Evolutionary conservation across 2,888 invertebrate genomes (phyloP), one percentile per base, ranked within the genome.

Genomic region (Oxyteleia sp.): DNA sequence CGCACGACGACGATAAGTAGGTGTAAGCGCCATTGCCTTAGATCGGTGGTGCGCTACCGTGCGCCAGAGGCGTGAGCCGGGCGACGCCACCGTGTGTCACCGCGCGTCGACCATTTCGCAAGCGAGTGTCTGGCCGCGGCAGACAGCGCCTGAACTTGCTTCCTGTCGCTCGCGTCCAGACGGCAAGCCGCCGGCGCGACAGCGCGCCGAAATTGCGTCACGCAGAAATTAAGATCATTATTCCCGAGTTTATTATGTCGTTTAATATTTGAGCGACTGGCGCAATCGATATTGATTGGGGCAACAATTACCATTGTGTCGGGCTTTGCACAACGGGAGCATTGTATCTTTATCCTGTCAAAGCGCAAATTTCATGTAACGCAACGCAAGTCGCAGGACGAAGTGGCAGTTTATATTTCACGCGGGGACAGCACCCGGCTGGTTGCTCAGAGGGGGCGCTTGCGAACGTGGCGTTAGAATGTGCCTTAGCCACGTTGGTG

Each of bases 11-110:
- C 59, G 69, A 71, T 64, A 82, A 82, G 82, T 76, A 76, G 82
- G 82, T 76, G 71, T 82, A 71, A 69, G 82, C 82, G 82, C 76
- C 82, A 71, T 71, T 82, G 75, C 69, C 82, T 74, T 26, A 82
- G 79, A 72, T 71, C 64, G 41, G 16, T 32, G 47, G 63, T 41
- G 69, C 57, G 82, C 75, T 75, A 75, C 81, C 74, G 81, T 80
- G 51, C 53, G 80, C 72, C 59, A 8, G 68, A 61, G 74, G 61
- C 81, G 74, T 53, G 59, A 64, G 79, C 51, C 57, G 66, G 47
- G 38, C 72, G 74, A 69, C 74, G 75, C 69, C 71, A 66, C 63
- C 63, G 47, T 81, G 72, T 75, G 75, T 74, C 74, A 81, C 81
- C 74, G 53, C 61, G 61, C 41, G 53, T 20, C 69, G 47, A 29